Evolutionary conservation across 2,113 vertebrate species (phyloP).

Genomic region (Galbula dea): DNA sequence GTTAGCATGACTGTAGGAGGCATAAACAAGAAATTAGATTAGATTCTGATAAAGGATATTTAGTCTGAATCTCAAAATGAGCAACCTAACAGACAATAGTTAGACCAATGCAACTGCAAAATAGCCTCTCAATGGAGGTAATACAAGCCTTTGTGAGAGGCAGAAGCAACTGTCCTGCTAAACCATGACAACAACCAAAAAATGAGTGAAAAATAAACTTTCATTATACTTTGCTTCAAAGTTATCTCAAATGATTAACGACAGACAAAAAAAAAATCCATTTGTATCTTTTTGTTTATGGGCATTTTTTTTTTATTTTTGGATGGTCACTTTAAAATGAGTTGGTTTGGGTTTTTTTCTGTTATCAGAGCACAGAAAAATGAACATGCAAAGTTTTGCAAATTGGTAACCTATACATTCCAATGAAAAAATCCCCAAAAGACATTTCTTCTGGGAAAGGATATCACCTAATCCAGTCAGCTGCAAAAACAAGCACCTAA

Average conservation of each 20-base stretch:
- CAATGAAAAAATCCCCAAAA: neutral
- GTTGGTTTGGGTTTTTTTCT: neutral
- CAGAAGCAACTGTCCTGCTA: neutral
- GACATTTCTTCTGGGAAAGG: neutral
- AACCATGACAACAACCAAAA: neutral
- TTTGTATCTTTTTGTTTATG: neutral
- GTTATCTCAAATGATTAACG: neutral
- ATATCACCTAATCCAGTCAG: neutral
- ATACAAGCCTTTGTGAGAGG: neutral
- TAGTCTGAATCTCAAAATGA: neutral
- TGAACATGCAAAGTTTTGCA: neutral
- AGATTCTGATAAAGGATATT: neutral
- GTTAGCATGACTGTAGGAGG: neutral
- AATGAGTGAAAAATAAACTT: neutral
- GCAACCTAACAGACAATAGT: neutral
- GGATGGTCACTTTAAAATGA: neutral
- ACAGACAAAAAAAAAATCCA: neutral
- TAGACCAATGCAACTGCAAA: neutral
- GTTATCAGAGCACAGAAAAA: neutral
- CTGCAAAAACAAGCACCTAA: neutral
- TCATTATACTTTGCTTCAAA: neutral
- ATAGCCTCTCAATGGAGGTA: neutral
- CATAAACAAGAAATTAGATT: constrained; percentile 18
- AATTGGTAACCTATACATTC: neutral
- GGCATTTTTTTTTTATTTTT: neutral